phyloP scores from a whole-genome alignment of 2,113 vertebrate species.

The Cygnus atratus region DNA sequence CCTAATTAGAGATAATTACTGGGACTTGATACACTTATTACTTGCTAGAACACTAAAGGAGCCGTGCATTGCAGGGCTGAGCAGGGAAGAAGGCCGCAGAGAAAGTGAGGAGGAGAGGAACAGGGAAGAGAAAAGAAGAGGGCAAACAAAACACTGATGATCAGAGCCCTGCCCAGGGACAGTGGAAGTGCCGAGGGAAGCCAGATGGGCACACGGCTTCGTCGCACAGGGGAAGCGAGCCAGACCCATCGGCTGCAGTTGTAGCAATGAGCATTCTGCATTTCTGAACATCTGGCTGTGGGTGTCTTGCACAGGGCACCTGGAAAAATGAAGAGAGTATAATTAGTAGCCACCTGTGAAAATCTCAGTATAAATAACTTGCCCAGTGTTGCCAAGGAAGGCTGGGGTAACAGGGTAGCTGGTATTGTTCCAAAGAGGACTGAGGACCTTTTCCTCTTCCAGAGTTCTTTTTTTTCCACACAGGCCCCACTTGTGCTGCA shows the following conservation, averaged over 20 bases:
- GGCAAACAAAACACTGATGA: not conserved
- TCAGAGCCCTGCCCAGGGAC: not conserved
- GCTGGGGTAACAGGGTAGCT: rapidly evolving
- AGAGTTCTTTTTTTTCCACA: rapidly evolving
- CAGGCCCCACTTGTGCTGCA: not conserved
- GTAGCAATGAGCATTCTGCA: not conserved
- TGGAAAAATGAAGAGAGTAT: not conserved
- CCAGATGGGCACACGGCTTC: not conserved
- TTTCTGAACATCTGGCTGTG: not conserved
- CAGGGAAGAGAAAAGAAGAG: not conserved
- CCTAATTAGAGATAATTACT: conserved; percentile 99
- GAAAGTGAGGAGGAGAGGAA: not conserved
- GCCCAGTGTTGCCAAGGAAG: not conserved
- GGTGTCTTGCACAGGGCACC: not conserved
- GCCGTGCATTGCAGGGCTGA: conserved; percentile 45
- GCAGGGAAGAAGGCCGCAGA: not conserved
- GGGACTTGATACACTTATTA: conserved; percentile 94
- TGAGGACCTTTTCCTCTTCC: not conserved
- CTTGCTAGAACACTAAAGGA: conserved; percentile 88
- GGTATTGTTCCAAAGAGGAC: not conserved
- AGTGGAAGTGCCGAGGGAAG: not conserved
- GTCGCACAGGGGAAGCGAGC: not conserved
- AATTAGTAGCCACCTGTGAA: conserved; percentile 4
- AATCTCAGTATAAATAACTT: not conserved
- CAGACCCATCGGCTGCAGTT: not conserved